Percentiles rank a stretch among this genome's conserved stretches.
These are phyloP conservation scores for Elgaria multicarinata DNA, from an alignment of 2,113 vertebrate genomes.

Conservation along the genomic window DNA sequence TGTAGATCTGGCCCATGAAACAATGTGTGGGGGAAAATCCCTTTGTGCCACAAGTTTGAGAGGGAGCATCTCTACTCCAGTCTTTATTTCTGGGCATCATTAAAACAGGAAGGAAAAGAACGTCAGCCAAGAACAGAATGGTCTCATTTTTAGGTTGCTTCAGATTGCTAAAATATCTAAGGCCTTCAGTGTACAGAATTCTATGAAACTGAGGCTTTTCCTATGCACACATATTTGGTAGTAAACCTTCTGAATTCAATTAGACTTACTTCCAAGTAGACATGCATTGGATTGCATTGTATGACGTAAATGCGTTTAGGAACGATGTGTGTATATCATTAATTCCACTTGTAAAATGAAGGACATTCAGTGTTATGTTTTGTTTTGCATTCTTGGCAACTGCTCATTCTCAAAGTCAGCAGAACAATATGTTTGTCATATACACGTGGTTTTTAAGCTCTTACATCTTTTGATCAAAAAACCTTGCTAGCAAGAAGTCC, in stretches of 20 bases:
- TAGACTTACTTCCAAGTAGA: not conserved
- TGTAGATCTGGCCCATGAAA: too few relatives aligned
- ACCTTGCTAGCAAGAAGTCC: slow-evolving; percentile 48
- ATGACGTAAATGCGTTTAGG: not conserved
- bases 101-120: not conserved
- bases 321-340: not conserved
- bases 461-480: slow-evolving; percentile 60
- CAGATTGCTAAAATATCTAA: not conserved
- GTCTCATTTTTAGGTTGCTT: not conserved
- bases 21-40: not conserved
- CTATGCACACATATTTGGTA: not conserved
- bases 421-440: slow-evolving; percentile 37
- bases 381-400: slow-evolving; percentile 49
- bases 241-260: not conserved
- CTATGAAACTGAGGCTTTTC: not conserved
- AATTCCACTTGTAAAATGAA: slow-evolving; percentile 50
- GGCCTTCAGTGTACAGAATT: not conserved
- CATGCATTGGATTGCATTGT: not conserved
- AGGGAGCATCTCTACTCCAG: not conserved
- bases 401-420: slow-evolving; percentile 35
- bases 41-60: not conserved
- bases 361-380: too few relatives aligned
- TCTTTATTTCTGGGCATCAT: not conserved
- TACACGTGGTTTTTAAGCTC: slow-evolving; percentile 38
- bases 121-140: not conserved